A percentile compares a stretch with the other conserved stretches of the same genome.
Conservation (phyloP, 2,113 vertebrate species). For the Platichthys flesus region DNA sequence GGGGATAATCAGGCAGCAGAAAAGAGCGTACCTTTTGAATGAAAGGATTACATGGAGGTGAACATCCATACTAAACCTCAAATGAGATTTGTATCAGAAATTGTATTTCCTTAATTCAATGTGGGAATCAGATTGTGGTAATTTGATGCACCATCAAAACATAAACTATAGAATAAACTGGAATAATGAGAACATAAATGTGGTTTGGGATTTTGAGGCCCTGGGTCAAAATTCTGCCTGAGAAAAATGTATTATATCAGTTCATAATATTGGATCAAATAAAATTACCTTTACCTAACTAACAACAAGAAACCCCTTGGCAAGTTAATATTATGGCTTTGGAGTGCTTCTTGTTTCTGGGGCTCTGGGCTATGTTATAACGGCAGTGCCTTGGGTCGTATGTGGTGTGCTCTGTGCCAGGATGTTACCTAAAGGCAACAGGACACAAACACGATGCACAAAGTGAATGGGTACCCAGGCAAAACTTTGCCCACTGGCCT, state of each 20-base stretch:
- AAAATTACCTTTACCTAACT: neutral
- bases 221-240: too few species aligned
- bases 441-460: conserved; percentile 2
- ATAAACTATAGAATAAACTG: neutral
- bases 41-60: neutral
- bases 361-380: neutral
- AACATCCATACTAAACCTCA: neutral
- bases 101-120: neutral
- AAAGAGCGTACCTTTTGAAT: conserved; percentile 1
- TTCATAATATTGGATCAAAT: neutral
- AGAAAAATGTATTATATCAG: neutral
- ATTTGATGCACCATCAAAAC: neutral
- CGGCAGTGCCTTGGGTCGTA: too few species aligned
- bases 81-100: neutral
- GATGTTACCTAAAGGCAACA: neutral
- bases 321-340: neutral
- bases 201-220: neutral
- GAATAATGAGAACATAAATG: neutral
- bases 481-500: neutral
- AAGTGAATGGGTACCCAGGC: neutral
- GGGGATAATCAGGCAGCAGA: neutral
- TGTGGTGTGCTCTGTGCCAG: neutral
- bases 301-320: neutral
- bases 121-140: neutral
- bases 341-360: neutral